Base-by-base conservation (phyloP, 2,888 invertebrate genomes). In the Lagria hirta region DNA sequence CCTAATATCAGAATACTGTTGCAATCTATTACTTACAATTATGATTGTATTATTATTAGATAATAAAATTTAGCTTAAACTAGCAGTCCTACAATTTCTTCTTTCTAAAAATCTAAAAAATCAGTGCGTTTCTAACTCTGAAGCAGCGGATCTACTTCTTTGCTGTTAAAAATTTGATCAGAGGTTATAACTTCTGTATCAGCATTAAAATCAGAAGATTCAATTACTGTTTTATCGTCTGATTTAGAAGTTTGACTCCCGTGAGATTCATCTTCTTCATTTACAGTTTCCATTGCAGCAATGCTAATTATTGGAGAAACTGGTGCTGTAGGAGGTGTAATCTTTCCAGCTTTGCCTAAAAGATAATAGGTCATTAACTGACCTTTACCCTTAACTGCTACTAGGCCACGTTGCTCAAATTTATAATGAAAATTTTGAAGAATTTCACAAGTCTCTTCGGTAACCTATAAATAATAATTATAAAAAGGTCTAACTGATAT, bases 381-480 rank as follows among this genome's bases (percentile, higher is more conserved):
- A 7, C 97, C 97, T 73, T 97, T 98, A 55, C 97, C 97, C 73
- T 98, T 98, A 27, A 98, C 97, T 23, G 89, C 86, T 7, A 98
- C 95, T 46, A 95, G 75, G 3, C 97, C 97, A 2, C 97, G 83
- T 66, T 95, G 93, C 69, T 92, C 92, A 70, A 97, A 96, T 51
- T 83, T 85, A 72, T 92, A 97, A 1, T 94, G 94, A 66, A 92
- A 95, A 33, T 82, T 80, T 65, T 89, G 83, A 13, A 98, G 79
- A 52, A 97, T 94, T 56, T 84, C 80, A 60, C 90, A 87, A 0
- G 94, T 96, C 68, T 97, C 96, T 67, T 95, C 92, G 0, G 96
- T 96, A 14, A 97, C 95, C 93, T 95, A 33, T n/a, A n/a, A n/a
- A n/a, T n/a, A 7, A 3, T 27, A 5, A 13, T 12, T 27, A 4